A percentile compares a stretch with the other conserved stretches of the same genome.
Conservation (phyloP, 2,888 invertebrate genomes). For the Smittia sp. region DNA sequence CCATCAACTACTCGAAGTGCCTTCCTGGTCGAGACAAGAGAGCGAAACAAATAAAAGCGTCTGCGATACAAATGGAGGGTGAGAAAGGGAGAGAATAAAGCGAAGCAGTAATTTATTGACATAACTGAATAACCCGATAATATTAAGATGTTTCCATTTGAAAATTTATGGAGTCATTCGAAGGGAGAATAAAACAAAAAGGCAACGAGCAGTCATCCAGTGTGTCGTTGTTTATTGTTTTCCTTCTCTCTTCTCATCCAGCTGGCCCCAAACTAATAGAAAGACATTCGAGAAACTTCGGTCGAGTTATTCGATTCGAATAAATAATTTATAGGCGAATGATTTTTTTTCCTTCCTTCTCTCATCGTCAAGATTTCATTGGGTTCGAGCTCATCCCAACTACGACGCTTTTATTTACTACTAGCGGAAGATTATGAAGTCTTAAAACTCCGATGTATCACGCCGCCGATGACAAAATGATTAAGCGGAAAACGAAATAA, state of each 20-base stretch:
- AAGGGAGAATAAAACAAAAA: constrained; percentile 26
- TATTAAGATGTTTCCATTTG: constrained; percentile 36
- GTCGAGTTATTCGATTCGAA: constrained; percentile 7
- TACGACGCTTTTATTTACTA: neutral
- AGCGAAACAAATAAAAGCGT: constrained; percentile 17
- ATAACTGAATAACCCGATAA: constrained; percentile 31
- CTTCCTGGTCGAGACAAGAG: neutral
- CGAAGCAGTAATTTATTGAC: constrained; percentile 35
- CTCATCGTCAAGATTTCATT: constrained; percentile 8
- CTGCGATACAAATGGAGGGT: neutral
- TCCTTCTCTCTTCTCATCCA: neutral
- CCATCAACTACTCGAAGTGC: neutral
- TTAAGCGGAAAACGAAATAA: neutral
- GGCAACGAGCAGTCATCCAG: constrained; percentile 6
- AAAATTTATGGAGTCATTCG: constrained; percentile 36
- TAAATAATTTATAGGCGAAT: constrained; percentile 33
- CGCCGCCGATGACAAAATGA: neutral
- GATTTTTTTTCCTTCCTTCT: neutral
- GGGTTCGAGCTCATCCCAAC: neutral
- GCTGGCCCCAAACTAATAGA: neutral
- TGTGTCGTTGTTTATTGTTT: neutral
- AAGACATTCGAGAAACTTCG: neutral
- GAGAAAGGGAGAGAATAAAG: constrained; percentile 1
- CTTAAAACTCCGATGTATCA: constrained; percentile 31
- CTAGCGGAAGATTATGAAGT: neutral